Conservation (phyloP, 2,888 invertebrate species). For the Lasioglossum oenotherae region DNA sequence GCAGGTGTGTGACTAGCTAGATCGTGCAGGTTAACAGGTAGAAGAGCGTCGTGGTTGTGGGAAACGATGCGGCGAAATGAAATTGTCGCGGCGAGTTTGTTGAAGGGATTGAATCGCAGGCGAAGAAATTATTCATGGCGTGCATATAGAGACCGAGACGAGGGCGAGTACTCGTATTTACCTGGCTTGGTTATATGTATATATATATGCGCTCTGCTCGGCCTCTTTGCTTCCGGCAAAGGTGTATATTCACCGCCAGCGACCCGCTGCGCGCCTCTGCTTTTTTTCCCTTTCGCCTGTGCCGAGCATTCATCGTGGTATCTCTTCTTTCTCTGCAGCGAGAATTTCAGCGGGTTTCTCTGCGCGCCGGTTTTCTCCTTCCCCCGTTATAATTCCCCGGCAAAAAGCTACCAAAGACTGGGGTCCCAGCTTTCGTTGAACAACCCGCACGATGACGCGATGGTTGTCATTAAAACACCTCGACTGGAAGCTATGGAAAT, state of each 20-base stretch:
- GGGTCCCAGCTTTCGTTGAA: neutral
- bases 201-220: neutral
- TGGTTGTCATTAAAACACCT: neutral
- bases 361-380: neutral
- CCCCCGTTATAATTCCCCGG: neutral
- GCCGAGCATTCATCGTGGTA: conserved; percentile 18
- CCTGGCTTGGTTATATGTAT: neutral
- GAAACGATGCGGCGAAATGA: neutral
- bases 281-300: conserved; percentile 6
- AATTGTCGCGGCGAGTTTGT: neutral
- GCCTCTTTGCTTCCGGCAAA: conserved; percentile 37
- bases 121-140: conserved; percentile 12
- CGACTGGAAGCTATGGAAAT: neutral
- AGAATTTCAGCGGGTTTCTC: conserved; percentile 6
- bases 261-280: neutral
- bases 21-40: neutral
- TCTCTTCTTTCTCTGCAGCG: conserved; percentile 15
- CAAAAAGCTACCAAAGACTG: neutral
- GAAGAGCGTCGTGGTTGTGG: neutral
- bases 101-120: conserved; percentile 3
- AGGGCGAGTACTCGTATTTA: conserved; percentile 15
- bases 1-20: neutral
- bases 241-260: conserved; percentile 16
- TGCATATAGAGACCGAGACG: conserved; percentile 10
- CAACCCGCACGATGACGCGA: neutral